Evolutionary conservation across 2,797 vertebrate species (phyloP), one percentile per base, ranked within the genome.

Genomic region (Rachycentron canadum): DNA sequence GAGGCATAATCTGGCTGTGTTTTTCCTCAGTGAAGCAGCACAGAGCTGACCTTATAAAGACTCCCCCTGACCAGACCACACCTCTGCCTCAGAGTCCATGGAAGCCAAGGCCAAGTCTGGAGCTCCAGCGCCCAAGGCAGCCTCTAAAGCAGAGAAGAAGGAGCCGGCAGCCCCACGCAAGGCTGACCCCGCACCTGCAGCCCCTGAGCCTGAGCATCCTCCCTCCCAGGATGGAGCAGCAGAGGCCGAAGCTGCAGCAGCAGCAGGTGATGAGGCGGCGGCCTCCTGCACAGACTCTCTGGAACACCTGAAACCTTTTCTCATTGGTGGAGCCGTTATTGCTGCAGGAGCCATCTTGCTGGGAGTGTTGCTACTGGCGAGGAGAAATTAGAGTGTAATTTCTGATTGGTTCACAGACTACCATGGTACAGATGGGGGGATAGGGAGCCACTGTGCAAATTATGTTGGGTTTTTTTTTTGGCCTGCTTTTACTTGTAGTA

Each of bases 231-330:
- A 96, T 78, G 94, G 90, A 38, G 91, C 79, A 28, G 72, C 91
- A 58, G 93, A 95, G 66, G 88, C 87, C 60, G 92, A 93, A 58
- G 89, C 77, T 34, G 82, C 82, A 12, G 73, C 84, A 12, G 73
- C 84, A 6, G 92, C 90, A 78, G 91, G 84, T 56, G 92, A 88
- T 1, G 92, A 89, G 72, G 85, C 90, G n/a, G 80, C 84, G 9
- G 90, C 91, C 76, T 83, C 88, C 26, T 53, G 92, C 90, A 95
- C 93, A 83, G 95, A 96, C 93, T 93, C 88, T 89, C 88, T 95
- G 85, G 95, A 96, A 83, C 93, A 89, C 85, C 92, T 96, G 88
- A 96, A 95, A 77, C 95, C 95, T 28, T 95, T 95, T 84, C 89
- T 96, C 70, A 94, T 96, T 5, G 94, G 94, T 26, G 95, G 95